These are phyloP conservation scores for Carapus acus DNA, from an alignment of 2,797 vertebrate genomes.

Conservation along the genomic window DNA sequence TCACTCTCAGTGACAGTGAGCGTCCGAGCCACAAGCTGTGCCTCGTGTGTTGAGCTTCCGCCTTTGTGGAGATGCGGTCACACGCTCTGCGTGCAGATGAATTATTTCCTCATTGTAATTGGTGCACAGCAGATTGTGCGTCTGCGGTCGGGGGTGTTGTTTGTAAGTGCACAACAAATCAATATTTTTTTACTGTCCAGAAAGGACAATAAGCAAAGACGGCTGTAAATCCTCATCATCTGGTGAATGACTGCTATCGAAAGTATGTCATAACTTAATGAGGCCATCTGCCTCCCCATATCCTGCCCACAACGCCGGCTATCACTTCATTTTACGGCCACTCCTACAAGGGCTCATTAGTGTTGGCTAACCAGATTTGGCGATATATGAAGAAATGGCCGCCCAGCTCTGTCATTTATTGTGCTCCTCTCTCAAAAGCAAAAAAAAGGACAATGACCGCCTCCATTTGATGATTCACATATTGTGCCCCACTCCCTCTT, in stretches of 20 bases:
- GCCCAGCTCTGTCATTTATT: too few species aligned
- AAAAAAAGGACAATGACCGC: too few species aligned
- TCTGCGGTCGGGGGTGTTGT: conserved; percentile 24
- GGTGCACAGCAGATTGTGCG: background rate
- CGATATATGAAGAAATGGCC: background rate
- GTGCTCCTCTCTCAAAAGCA: too few species aligned
- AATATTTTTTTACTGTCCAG: conserved; percentile 27
- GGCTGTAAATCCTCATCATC: conserved; percentile 43
- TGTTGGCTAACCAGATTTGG: background rate
- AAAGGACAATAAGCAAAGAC: conserved; percentile 50
- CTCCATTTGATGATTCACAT: too few species aligned
- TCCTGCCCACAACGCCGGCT: conserved; percentile 20
- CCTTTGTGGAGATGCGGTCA: background rate
- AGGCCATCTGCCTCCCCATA: conserved; percentile 49
- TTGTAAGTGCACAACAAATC: conserved; percentile 29
- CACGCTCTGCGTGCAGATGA: conserved; percentile 1
- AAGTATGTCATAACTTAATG: conserved; percentile 52
- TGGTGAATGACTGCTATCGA: conserved; percentile 17
- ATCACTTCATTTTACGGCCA: conserved; percentile 14
- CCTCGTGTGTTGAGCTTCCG: too few species aligned
- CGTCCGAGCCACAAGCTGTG: conserved; percentile 1
- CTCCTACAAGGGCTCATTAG: background rate
- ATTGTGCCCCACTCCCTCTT: too few species aligned
- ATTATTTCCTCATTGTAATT: background rate
- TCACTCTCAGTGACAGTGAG: too few species aligned